Percentiles rank a stretch among this genome's conserved stretches.
These are phyloP conservation scores for Metopia argyrocephala DNA, from an alignment of 2,888 invertebrate genomes.

Conservation along the genomic window DNA sequence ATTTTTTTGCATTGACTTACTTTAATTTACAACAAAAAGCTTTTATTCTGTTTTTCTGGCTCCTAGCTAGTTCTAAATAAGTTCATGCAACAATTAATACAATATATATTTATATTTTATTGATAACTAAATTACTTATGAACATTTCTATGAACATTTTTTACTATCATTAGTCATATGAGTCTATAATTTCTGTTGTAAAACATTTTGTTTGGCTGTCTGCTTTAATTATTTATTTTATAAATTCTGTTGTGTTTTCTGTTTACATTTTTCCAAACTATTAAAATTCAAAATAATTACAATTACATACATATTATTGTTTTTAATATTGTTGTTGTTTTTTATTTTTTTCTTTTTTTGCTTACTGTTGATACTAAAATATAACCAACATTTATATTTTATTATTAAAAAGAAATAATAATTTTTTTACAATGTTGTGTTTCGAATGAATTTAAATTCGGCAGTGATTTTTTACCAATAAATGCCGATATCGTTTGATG, in stretches of 20 bases:
- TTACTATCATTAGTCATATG: background rate
- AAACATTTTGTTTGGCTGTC: conserved; percentile 38
- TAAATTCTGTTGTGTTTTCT: background rate
- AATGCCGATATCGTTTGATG: no score
- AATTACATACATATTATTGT: conserved; percentile 28
- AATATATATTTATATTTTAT: no score
- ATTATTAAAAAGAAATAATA: background rate
- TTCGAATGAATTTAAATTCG: conserved; percentile 16
- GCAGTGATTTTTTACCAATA: conserved; percentile 30
- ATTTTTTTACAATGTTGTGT: background rate
- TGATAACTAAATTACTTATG: background rate
- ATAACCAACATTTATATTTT: background rate
- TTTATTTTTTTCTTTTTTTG: background rate
- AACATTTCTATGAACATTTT: background rate
- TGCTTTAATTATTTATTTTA: conserved; percentile 22
- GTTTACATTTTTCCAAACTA: background rate
- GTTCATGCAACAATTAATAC: no score
- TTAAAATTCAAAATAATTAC: conserved; percentile 39
- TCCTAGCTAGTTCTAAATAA: no score
- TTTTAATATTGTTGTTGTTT: background rate
- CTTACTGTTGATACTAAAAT: background rate
- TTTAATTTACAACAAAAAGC: no score
- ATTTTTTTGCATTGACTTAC: no score
- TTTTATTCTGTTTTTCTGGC: no score
- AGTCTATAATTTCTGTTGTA: background rate